Conservation (phyloP, 2,888 invertebrate genomes). For the Hemicrepidius hirtus region DNA sequence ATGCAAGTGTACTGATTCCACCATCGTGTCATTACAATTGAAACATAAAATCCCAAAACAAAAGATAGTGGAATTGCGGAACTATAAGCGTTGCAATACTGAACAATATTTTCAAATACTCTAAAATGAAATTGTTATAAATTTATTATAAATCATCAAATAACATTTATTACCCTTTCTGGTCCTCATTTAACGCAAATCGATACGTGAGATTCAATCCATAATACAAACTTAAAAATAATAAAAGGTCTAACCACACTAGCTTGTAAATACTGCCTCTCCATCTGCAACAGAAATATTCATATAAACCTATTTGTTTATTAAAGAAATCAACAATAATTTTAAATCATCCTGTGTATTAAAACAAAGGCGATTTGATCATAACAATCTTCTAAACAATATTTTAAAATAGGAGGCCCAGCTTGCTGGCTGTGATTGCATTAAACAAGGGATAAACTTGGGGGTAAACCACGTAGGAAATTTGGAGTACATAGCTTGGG, state of each 20-base stretch:
- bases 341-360: too few species aligned
- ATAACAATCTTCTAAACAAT: too few species aligned
- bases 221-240: slow-evolving; percentile 88
- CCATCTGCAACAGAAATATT: slow-evolving; percentile 82
- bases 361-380: too few species aligned
- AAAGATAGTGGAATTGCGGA: slow-evolving; percentile 94
- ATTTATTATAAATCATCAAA: not conserved
- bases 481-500: too few species aligned
- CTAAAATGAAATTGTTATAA: slow-evolving; percentile 71
- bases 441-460: too few species aligned
- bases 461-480: too few species aligned
- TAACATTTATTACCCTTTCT: slow-evolving; percentile 78
- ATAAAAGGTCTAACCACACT: slow-evolving; percentile 90
- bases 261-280: slow-evolving; percentile 95
- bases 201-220: slow-evolving; percentile 86
- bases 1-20: slow-evolving; percentile 89
- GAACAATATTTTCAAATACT: slow-evolving; percentile 86
- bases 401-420: too few species aligned
- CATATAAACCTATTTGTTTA: slow-evolving; percentile 34
- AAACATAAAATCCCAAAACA: slow-evolving; percentile 95
- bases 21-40: slow-evolving; percentile 94
- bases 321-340: not conserved
- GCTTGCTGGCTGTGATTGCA: too few species aligned
- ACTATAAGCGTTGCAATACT: slow-evolving; percentile 90
- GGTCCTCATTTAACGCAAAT: slow-evolving; percentile 78